Evolutionary conservation across 2,888 invertebrate genomes (phyloP).

Genomic region (Cyclophora albipunctata): DNA sequence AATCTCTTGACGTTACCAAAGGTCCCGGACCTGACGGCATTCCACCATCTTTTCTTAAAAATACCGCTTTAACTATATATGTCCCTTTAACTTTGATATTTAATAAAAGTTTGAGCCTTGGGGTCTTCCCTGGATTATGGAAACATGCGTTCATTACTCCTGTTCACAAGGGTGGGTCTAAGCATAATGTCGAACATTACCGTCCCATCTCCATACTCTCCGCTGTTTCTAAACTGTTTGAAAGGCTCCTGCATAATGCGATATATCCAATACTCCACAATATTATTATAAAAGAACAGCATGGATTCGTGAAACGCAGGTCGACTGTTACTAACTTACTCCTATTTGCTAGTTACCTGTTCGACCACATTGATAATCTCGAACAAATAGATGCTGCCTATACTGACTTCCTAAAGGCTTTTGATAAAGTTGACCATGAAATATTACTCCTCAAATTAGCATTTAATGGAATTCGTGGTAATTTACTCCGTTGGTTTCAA

Average conservation of each 20-base stretch:
- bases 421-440: slow-evolving; percentile 8
- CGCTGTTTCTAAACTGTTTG: slow-evolving; percentile 14
- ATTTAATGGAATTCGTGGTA: slow-evolving; percentile 5
- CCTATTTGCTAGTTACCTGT: neutral
- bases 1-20: too few relatives aligned
- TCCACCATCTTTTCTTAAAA: too few relatives aligned
- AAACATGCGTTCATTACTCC: neutral
- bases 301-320: slow-evolving; percentile 17
- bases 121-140: neutral
- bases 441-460: slow-evolving; percentile 3
- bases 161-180: neutral
- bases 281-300: slow-evolving; percentile 12
- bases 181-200: neutral
- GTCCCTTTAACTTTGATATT: too few relatives aligned
- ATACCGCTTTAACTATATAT: too few relatives aligned
- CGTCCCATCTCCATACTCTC: slow-evolving; percentile 14
- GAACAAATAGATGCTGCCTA: slow-evolving; percentile 8
- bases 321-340: slow-evolving; percentile 13
- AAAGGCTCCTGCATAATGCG: slow-evolving; percentile 11
- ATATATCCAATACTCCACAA: slow-evolving; percentile 11
- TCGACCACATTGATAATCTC: neutral
- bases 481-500: slow-evolving; percentile 5
- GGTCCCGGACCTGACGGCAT: too few relatives aligned
- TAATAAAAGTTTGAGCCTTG: neutral
- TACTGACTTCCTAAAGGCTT: slow-evolving; percentile 8